Percentiles rank a stretch among this genome's conserved stretches.
Evolutionary conservation across 92 coral and sea anemone genomes (phyloP).

Genomic region (Palythoa heliodiscus): DNA sequence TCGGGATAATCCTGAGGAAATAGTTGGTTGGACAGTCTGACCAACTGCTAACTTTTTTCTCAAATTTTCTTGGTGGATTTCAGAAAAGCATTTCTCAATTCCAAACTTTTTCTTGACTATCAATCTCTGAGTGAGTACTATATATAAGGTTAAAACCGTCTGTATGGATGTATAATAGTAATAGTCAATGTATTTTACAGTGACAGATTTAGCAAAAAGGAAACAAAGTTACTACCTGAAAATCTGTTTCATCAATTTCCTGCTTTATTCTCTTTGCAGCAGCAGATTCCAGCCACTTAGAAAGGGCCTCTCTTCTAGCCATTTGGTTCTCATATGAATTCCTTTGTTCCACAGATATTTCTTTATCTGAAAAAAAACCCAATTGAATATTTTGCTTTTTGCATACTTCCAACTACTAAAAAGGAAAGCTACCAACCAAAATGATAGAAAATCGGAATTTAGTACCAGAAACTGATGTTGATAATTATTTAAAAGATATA

Average conservation of each 20-base stretch:
- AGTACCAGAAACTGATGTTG: neutral
- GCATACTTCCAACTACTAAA: neutral
- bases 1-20: too few relatives aligned
- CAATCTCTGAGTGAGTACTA: too few relatives aligned
- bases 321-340: constrained; percentile 68
- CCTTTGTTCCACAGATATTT: constrained; percentile 39
- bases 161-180: too few relatives aligned
- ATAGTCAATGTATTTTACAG: too few relatives aligned
- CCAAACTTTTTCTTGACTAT: too few relatives aligned
- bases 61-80: too few relatives aligned
- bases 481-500: too few relatives aligned
- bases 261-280: constrained; percentile 67
- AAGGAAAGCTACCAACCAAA: neutral
- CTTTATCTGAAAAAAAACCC: neutral
- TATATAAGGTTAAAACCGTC: too few relatives aligned
- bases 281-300: constrained; percentile 84
- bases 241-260: constrained; percentile 79
- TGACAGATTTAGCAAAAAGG: neutral
- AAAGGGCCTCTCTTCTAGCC: constrained; percentile 83
- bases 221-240: constrained; percentile 69
- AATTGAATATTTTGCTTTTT: neutral
- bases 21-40: too few relatives aligned
- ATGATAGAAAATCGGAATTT: neutral
- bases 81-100: too few relatives aligned
- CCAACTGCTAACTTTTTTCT: too few relatives aligned